These are phyloP conservation scores for Drosophila serrata DNA, from an alignment of 1,140 invertebrate species.

Conservation along the genomic window DNA sequence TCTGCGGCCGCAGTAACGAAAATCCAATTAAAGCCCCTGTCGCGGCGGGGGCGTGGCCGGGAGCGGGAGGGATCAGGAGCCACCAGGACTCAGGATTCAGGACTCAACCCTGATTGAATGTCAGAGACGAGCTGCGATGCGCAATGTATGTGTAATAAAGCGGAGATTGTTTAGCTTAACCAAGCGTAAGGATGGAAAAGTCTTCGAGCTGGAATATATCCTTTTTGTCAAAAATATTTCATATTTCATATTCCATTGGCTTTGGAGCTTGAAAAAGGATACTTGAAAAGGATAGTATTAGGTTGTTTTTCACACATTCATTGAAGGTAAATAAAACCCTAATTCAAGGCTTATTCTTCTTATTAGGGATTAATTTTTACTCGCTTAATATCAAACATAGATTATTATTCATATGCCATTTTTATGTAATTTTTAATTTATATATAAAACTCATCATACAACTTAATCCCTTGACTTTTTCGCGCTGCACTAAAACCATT, in stretches of 20 bases:
- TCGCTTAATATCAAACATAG: too few relatives aligned
- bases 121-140: slow-evolving; percentile 61
- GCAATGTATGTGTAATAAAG: slow-evolving; percentile 79
- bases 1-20: slow-evolving; percentile 71
- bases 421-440: neutral
- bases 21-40: slow-evolving; percentile 82
- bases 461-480: neutral
- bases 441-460: neutral
- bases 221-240: slow-evolving; percentile 40
- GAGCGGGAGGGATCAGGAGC: slow-evolving; percentile 22
- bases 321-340: neutral
- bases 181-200: slow-evolving; percentile 49
- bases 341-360: neutral
- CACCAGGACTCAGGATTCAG: slow-evolving; percentile 34
- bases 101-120: slow-evolving; percentile 71
- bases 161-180: slow-evolving; percentile 74
- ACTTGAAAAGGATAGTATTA: neutral
- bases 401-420: too few relatives aligned
- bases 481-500: slow-evolving; percentile 1
- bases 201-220: slow-evolving; percentile 38
- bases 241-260: slow-evolving; percentile 22
- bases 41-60: slow-evolving; percentile 60
- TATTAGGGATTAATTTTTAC: neutral
- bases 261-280: neutral
- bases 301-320: neutral